Evolutionary conservation across 2,797 vertebrate species (phyloP), one percentile per base, ranked within the genome.

Genomic region (Lepilemur septentrionalis): DNA sequence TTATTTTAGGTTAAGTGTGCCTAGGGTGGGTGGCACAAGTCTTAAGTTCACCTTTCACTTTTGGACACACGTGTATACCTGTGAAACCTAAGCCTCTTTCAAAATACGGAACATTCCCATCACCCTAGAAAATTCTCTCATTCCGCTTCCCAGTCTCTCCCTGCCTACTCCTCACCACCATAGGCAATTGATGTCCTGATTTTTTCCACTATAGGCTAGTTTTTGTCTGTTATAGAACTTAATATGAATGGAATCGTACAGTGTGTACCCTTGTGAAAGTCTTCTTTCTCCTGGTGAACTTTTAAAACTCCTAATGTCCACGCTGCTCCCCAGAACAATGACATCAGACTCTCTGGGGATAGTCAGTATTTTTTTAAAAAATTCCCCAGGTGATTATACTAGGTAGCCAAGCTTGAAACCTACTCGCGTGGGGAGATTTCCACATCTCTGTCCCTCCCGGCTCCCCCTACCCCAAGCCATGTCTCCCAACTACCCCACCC

Each of bases 401-500:
- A 0, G 18, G 2, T 30, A 52, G 52, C 30, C 83, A 76, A 2
- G 0, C 32, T 14, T 32, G 78, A 48, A 63, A 55, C 18, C n/a
- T 23, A 2, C 11, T n/a, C 13, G 11, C 3, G 3, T 28, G 4
- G 32, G 32, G n/a, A 79, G 38, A 59, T 9, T 55, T 50, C 48
- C 10, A 25, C 17, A 4, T 12, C 48, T 50, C 35, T 13, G 1
- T 18, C 2, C 9, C 1, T 43, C 78, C n/a, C 23, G 0, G 4
- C 17, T 9, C 4, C 63, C 30, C 14, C 32, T 5, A 0, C 30
- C 3, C 52, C 57, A 28, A 18, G 32, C n/a, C 78, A 13, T 22
- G 3, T 11, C 32, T 72, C 80, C 81, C 14, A 65, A 1, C 11
- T 0, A 2, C 7, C 9, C 15, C 22, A 23, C 35, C n/a, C n/a